Evolutionary conservation across 1,140 invertebrate genomes (phyloP), one percentile per base, ranked within the genome.

Genomic region (Cecropterus lyciades): DNA sequence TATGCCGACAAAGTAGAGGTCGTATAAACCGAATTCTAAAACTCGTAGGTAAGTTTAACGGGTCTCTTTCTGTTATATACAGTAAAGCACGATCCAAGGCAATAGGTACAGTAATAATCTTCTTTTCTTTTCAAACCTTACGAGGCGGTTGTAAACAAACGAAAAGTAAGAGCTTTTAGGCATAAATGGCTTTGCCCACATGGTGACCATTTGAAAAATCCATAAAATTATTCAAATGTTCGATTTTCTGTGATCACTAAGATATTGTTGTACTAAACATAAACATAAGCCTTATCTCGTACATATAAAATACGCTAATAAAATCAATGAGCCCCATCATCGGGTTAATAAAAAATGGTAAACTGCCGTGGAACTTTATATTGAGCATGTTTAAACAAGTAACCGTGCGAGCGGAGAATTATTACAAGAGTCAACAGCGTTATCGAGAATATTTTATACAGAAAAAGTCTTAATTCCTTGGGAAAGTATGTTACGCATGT

Each of bases 401-500:
- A 57, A 17, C 40, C 42, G 42, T 59, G 56, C 45, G 57, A 43
- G n/a, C n/a, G 56, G n/a, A 49, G 45, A 60, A 10, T 60, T 48
- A 16, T 16, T 30, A 30, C 20, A 20, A 20, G 24, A 62, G 46
- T 42, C 45, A 62, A 51, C 46, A 62, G 33, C 9, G 45, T 62
- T 62, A 51, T 60, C 57, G 30, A 57, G 13, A 53, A 67, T 67
- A 64, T 53, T 65, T 56, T 43, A 56, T 42, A 63, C n/a, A 52
- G 16, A 62, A 62, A 62, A 62, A 62, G 15, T 40, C 30, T 62
- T 62, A 62, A 62, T 63, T 62, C 70, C 73, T 75, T 84, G 84
- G 84, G 85, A 85, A 85, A 86, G 76, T 80, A 81, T 85, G 77
- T 78, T 72, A 81, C 73, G 80, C 79, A 79, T 81, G 75, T 63